A percentile compares a stretch with the other conserved stretches of the same genome.
phyloP scores from a whole-genome alignment of 2,797 vertebrate genomes.

The Gymnothorax javanicus region DNA sequence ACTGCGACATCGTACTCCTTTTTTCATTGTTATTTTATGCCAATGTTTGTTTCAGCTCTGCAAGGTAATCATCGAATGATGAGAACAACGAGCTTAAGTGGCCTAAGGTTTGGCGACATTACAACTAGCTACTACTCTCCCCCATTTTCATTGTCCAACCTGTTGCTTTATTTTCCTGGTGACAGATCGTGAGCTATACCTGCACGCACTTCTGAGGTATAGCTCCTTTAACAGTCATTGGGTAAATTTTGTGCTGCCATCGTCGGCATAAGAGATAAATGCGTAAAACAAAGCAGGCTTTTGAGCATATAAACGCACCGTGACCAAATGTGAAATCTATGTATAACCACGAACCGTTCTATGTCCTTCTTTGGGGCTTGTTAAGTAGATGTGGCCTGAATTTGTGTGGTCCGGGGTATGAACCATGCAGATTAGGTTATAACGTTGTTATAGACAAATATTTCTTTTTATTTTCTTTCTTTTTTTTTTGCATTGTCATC shows the following conservation, averaged over 20 bases:
- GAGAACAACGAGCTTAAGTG: neutral
- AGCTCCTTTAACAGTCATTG: neutral
- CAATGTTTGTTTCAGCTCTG: neutral
- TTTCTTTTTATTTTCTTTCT: too few species aligned
- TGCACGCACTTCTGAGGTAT: neutral
- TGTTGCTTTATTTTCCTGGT: neutral
- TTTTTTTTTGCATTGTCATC: too few species aligned
- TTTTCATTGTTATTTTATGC: neutral
- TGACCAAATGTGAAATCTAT: neutral
- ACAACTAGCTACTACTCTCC: neutral
- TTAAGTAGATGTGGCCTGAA: neutral
- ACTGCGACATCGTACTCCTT: neutral
- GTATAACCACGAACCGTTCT: neutral
- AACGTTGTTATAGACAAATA: neutral
- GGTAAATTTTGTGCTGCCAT: neutral
- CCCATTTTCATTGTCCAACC: neutral
- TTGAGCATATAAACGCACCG: neutral
- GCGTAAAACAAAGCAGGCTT: conserved; percentile 1
- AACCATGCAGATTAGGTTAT: neutral
- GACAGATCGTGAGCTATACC: neutral
- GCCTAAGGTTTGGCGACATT: neutral
- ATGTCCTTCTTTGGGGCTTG: neutral
- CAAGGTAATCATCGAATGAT: neutral
- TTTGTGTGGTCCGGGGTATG: neutral
- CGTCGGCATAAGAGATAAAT: neutral